Conservation (phyloP, 1,140 invertebrate species). For the Heliconius nattereri region DNA sequence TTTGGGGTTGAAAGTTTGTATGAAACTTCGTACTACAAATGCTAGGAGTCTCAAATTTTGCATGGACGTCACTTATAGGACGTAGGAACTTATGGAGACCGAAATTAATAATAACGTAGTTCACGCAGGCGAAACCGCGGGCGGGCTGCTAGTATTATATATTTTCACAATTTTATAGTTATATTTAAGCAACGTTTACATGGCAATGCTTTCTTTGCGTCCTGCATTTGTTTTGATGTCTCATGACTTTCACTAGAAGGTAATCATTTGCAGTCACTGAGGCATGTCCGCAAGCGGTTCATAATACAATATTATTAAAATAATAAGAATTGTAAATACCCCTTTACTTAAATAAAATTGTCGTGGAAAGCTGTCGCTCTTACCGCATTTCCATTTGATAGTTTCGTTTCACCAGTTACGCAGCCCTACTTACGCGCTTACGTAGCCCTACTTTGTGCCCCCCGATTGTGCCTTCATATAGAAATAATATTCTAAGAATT, state of each 20-base stretch:
- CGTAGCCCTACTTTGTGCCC: conserved; percentile 7
- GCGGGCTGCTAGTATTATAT: too few species aligned
- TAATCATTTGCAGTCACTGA: conserved; percentile 55
- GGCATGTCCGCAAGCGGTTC: conserved; percentile 48
- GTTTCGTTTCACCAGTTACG: conserved; percentile 22
- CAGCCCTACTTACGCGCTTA: conserved; percentile 20
- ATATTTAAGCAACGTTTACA: conserved; percentile 22
- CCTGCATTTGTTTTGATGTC: conserved; percentile 41
- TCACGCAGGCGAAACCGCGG: too few species aligned
- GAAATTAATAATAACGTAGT: too few species aligned
- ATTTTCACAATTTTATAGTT: not conserved
- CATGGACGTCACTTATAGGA: too few species aligned
- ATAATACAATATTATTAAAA: conserved; percentile 54
- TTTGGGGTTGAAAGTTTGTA: too few species aligned
- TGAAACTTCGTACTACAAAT: too few species aligned
- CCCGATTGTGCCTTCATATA: not conserved
- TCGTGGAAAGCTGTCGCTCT: conserved; percentile 50
- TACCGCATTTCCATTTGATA: conserved; percentile 43
- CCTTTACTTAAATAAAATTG: conserved; percentile 44
- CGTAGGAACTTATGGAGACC: too few species aligned
- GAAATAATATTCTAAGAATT: too few species aligned
- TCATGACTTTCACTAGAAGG: conserved; percentile 59
- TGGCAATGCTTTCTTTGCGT: conserved; percentile 46
- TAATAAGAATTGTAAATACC: conserved; percentile 44
- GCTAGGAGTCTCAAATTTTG: too few species aligned